Conservation (phyloP, 2,797 vertebrate genomes). For the Sebastes steindachneri region DNA sequence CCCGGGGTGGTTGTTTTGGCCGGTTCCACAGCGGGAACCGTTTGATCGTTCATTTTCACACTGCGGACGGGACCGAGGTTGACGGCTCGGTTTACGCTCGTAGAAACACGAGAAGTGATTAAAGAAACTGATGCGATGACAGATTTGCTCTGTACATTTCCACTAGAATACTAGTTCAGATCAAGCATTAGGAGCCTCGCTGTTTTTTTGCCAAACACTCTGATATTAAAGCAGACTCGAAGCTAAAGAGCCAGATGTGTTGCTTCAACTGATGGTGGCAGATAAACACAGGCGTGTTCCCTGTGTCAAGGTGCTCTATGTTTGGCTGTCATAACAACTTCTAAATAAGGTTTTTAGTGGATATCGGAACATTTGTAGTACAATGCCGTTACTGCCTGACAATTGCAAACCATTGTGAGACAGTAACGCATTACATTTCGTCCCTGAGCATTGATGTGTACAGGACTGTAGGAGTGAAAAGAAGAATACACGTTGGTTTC, state of each 20-base stretch:
- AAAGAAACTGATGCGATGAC: conserved; percentile 25
- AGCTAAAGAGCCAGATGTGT: neutral
- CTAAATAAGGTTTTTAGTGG: neutral
- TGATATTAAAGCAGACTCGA: neutral
- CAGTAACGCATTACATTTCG: conserved; percentile 7
- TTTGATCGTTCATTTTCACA: conserved; percentile 27
- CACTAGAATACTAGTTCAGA: neutral
- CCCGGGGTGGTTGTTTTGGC: conserved; percentile 19
- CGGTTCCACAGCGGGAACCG: conserved; percentile 10
- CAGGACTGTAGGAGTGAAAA: conserved; percentile 3
- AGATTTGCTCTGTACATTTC: neutral
- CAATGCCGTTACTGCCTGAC: neutral
- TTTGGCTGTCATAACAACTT: neutral
- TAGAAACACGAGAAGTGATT: neutral
- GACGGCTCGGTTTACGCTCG: neutral
- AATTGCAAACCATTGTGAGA: conserved; percentile 1
- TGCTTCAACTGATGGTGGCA: neutral
- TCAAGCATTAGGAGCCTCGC: neutral
- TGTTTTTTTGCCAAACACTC: neutral
- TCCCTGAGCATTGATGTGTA: conserved; percentile 33
- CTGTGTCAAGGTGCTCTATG: neutral
- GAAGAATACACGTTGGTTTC: conserved; percentile 20
- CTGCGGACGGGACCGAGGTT: neutral
- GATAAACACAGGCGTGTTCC: neutral
- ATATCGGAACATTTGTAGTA: conserved; percentile 2